Conservation (phyloP, 2,797 vertebrate genomes). For the Pempheris klunzingeri region DNA sequence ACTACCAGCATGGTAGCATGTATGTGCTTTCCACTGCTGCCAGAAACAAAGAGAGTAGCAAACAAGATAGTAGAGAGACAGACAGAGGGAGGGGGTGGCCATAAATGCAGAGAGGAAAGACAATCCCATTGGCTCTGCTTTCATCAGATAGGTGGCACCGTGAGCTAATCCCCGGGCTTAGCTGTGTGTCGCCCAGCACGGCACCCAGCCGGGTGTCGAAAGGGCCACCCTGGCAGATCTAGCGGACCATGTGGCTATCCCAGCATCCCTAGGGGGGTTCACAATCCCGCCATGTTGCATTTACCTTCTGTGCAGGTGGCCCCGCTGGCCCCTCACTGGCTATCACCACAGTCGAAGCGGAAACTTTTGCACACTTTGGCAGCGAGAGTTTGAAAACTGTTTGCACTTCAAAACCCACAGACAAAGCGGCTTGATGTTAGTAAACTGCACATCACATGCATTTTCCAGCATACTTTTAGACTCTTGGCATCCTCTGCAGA, state of each 20-base stretch:
- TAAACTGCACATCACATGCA: slow-evolving; percentile 68
- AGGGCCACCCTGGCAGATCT: slow-evolving; percentile 79
- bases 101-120: slow-evolving; percentile 43
- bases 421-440: slow-evolving; percentile 63
- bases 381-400: slow-evolving; percentile 49
- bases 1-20: slow-evolving; percentile 74
- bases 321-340: slow-evolving; percentile 70
- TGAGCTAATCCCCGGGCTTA: slow-evolving; percentile 76
- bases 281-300: slow-evolving; percentile 79
- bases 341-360: slow-evolving; percentile 52
- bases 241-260: slow-evolving; percentile 80
- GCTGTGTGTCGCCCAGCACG: slow-evolving; percentile 68
- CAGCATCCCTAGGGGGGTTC: slow-evolving; percentile 74
- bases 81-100: slow-evolving; percentile 28
- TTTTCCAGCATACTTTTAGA: slow-evolving; percentile 54
- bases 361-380: slow-evolving; percentile 69
- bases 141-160: slow-evolving; percentile 74
- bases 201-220: slow-evolving; percentile 75
- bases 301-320: slow-evolving; percentile 87
- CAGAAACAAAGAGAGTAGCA: slow-evolving; percentile 75
- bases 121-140: slow-evolving; percentile 69
- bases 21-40: slow-evolving; percentile 67
- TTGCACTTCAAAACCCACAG: slow-evolving; percentile 55
- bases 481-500: slow-evolving; percentile 57
- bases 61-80: slow-evolving; percentile 38